A percentile compares a stretch with the other conserved stretches of the same genome.
These are phyloP conservation scores for Galerucella nymphaeae DNA, from an alignment of 2,888 invertebrate species.

Conservation along the genomic window DNA sequence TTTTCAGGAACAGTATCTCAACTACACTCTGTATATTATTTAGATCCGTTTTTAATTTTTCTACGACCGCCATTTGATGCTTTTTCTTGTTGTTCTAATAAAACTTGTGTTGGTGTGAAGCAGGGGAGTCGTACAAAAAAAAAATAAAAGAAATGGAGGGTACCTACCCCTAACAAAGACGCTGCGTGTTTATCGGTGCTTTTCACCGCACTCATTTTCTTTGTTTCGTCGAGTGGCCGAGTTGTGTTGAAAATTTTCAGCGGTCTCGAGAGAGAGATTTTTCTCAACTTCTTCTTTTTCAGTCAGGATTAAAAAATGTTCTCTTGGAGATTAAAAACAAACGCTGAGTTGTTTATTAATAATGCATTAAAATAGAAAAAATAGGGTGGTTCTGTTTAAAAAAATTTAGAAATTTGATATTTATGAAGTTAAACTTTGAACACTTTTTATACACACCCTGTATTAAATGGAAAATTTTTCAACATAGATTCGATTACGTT, in stretches of 20 bases:
- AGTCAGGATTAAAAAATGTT: background rate
- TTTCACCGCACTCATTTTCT: conserved; percentile 28
- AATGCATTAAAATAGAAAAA: no score
- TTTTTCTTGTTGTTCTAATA: conserved; percentile 2
- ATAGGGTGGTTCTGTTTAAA: no score
- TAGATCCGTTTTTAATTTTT: background rate
- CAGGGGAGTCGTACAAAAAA: background rate
- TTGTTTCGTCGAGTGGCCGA: conserved; percentile 26
- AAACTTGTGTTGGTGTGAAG: conserved; percentile 1
- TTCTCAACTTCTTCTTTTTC: background rate
- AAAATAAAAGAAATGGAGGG: background rate
- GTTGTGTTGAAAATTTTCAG: conserved; percentile 15
- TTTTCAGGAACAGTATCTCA: no score
- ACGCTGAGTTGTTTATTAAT: no score
- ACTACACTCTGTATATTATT: background rate
- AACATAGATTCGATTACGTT: no score
- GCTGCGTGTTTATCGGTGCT: conserved; percentile 34
- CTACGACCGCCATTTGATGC: background rate
- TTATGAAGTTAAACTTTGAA: no score
- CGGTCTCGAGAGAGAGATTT: background rate
- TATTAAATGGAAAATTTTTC: no score
- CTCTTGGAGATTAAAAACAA: background rate
- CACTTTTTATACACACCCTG: no score
- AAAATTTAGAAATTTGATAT: no score
- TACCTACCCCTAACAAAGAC: conserved; percentile 20